Evolutionary conservation across 2,888 invertebrate genomes (phyloP).

Genomic region (Julus scandinavius): DNA sequence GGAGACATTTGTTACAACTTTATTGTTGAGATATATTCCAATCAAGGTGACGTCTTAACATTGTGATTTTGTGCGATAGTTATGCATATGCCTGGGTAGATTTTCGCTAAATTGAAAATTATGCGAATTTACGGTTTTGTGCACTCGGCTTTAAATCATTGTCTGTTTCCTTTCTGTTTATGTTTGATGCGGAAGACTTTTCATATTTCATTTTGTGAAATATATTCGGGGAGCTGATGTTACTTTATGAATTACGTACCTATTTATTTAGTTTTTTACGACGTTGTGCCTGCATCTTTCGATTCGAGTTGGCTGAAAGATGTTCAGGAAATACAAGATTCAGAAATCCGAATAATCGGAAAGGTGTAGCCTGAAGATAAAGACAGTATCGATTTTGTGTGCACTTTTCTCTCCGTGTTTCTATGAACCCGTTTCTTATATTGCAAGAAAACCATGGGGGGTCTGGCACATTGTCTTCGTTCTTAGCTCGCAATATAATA

Average conservation of each 20-base stretch:
- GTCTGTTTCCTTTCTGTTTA: background rate
- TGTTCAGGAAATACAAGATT: constrained; percentile 7
- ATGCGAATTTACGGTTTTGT: background rate
- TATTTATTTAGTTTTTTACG: background rate
- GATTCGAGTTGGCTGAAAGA: background rate
- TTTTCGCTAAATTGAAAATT: no score
- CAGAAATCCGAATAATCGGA: background rate
- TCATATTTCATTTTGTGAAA: background rate
- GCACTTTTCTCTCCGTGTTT: constrained; percentile 1
- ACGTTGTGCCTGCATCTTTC: background rate
- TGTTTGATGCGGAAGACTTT: background rate
- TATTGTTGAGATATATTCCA: background rate
- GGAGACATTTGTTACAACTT: background rate
- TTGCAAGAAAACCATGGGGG: background rate
- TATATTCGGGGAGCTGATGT: background rate
- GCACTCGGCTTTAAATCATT: background rate
- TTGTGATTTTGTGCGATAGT: no score
- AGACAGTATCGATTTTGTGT: background rate
- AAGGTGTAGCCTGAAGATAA: constrained; percentile 4
- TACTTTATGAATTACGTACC: constrained; percentile 9
- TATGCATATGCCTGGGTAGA: no score
- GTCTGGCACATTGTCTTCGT: background rate
- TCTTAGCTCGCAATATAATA: background rate
- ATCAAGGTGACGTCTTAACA: background rate
- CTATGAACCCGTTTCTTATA: background rate